These are phyloP conservation scores for Drymonia ruficornis DNA, from an alignment of 2,888 invertebrate genomes.

Conservation along the genomic window DNA sequence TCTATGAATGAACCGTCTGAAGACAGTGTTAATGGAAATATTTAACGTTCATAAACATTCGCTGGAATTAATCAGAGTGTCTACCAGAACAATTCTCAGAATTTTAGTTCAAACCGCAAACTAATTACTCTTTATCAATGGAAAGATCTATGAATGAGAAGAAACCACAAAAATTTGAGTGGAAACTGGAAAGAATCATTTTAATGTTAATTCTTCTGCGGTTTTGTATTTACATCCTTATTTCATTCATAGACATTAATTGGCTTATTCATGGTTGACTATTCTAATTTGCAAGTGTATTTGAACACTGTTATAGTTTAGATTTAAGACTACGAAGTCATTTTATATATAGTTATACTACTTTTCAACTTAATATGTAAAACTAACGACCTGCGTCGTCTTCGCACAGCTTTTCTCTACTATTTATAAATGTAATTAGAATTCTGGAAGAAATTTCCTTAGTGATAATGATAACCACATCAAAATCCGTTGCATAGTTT, in stretches of 20 bases:
- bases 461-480: too few relatives aligned
- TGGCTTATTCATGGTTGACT: too few relatives aligned
- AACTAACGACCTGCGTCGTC: too few relatives aligned
- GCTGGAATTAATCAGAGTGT: background rate
- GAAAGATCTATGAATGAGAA: background rate
- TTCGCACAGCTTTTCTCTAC: too few relatives aligned
- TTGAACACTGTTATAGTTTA: too few relatives aligned
- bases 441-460: too few relatives aligned
- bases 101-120: background rate
- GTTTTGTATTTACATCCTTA: slow-evolving; percentile 5
- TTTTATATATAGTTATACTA: too few relatives aligned
- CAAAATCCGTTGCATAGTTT: too few relatives aligned
- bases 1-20: slow-evolving; percentile 6
- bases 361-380: too few relatives aligned
- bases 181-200: slow-evolving; percentile 9
- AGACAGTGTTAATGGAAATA: background rate
- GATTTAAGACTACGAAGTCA: too few relatives aligned
- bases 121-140: slow-evolving; percentile 1
- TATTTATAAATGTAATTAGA: too few relatives aligned
- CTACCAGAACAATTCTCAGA: background rate
- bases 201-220: slow-evolving; percentile 12
- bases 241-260: background rate
- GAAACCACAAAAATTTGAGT: slow-evolving; percentile 10
- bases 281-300: too few relatives aligned
- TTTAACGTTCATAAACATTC: background rate